These are phyloP conservation scores for Philantomba maxwellii DNA, from an alignment of 2,113 vertebrate genomes.

Conservation along the genomic window DNA sequence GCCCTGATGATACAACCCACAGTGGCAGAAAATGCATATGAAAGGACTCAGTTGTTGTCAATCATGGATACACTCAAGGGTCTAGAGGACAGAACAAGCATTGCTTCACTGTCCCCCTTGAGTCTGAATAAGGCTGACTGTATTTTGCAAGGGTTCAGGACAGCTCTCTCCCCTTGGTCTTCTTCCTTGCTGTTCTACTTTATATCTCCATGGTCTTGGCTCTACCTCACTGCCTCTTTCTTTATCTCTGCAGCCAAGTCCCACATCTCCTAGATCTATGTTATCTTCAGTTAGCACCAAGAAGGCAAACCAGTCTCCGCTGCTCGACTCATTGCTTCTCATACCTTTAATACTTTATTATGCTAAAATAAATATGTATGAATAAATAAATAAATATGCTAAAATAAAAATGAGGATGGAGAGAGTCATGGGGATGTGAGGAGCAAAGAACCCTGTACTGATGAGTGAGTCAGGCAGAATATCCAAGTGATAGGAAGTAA, in stretches of 20 bases:
- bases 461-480: background rate
- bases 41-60: background rate
- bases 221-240: background rate
- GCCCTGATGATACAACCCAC: background rate
- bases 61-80: too few relatives aligned
- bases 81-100: background rate
- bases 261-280: background rate
- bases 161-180: background rate
- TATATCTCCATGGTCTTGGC: background rate
- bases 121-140: background rate
- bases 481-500: background rate
- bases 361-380: background rate
- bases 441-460: background rate
- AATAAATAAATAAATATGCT: background rate
- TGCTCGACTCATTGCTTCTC: background rate
- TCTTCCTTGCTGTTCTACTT: background rate
- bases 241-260: background rate
- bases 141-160: background rate
- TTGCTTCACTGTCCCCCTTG: background rate
- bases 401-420: background rate
- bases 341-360: background rate
- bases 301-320: background rate
- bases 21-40: background rate
- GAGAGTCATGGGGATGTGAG: background rate
- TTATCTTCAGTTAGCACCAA: background rate